These are phyloP conservation scores for Ptiloglossa arizonensis DNA, from an alignment of 1,140 invertebrate genomes.

Conservation along the genomic window DNA sequence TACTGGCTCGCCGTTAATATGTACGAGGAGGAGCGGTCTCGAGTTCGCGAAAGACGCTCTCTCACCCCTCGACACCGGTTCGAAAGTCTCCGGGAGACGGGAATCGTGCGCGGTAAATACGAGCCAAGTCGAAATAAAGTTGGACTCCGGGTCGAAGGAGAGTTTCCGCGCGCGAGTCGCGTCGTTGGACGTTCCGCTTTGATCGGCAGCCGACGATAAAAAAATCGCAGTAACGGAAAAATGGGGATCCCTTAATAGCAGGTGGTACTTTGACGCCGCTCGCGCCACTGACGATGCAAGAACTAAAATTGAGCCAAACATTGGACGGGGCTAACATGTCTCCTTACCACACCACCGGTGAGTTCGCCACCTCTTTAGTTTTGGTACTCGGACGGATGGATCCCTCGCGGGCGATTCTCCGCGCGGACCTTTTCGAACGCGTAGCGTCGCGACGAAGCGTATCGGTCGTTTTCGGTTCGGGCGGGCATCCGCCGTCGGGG, in stretches of 20 bases:
- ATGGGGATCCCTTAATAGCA: conserved; percentile 80
- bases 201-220: conserved; percentile 63
- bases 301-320: conserved; percentile 86
- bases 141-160: no score
- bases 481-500: no score
- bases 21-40: conserved; percentile 23
- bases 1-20: conserved; percentile 56
- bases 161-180: not conserved
- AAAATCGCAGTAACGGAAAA: conserved; percentile 68
- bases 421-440: conserved; percentile 31
- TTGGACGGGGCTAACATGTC: conserved; percentile 85
- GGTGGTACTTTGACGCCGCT: conserved; percentile 88
- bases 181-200: conserved; percentile 68
- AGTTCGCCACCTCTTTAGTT: conserved; percentile 77
- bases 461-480: no score
- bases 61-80: not conserved
- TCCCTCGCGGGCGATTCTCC: no score
- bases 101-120: no score
- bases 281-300: conserved; percentile 90
- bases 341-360: conserved; percentile 86
- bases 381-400: conserved; percentile 46
- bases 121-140: no score
- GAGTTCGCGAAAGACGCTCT: not conserved
- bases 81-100: not conserved
- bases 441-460: not conserved